Evolutionary conservation across 2,113 vertebrate species (phyloP).

Genomic region (Chionomys nivalis): DNA sequence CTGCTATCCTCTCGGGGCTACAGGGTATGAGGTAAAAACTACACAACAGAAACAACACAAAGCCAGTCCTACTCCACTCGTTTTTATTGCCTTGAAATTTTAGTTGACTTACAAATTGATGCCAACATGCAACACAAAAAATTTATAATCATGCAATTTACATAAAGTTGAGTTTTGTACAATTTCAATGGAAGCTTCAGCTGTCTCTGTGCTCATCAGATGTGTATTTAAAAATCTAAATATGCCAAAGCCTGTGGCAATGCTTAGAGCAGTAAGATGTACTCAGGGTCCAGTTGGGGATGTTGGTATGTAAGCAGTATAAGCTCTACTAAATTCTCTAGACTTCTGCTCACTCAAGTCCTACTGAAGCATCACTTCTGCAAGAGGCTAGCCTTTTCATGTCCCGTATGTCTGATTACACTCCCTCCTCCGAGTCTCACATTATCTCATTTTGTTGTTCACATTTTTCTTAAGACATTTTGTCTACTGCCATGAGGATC

Average conservation of each 20-base stretch:
- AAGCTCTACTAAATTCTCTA: neutral
- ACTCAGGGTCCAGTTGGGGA: neutral
- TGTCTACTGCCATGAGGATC: constrained; percentile 2
- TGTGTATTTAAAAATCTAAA: neutral
- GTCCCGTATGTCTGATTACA: neutral
- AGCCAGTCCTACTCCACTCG: neutral
- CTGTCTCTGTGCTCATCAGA: neutral
- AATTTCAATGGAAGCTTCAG: constrained; percentile 12
- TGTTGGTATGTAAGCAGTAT: neutral
- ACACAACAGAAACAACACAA: neutral
- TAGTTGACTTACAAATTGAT: neutral
- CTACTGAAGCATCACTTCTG: neutral
- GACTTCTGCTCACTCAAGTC: neutral
- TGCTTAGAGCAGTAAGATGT: neutral
- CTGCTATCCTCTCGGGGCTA: neutral
- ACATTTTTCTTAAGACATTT: neutral
- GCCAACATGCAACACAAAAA: neutral
- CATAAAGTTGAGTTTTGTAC: neutral
- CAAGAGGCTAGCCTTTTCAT: neutral
- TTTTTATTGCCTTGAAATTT: neutral
- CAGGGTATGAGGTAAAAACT: neutral
- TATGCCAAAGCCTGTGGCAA: neutral
- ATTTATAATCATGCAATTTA: neutral
- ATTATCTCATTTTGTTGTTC: neutral
- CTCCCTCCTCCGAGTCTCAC: neutral